Evolutionary conservation across 2,797 vertebrate genomes (phyloP).

Genomic region (Rhabdomys pumilio): DNA sequence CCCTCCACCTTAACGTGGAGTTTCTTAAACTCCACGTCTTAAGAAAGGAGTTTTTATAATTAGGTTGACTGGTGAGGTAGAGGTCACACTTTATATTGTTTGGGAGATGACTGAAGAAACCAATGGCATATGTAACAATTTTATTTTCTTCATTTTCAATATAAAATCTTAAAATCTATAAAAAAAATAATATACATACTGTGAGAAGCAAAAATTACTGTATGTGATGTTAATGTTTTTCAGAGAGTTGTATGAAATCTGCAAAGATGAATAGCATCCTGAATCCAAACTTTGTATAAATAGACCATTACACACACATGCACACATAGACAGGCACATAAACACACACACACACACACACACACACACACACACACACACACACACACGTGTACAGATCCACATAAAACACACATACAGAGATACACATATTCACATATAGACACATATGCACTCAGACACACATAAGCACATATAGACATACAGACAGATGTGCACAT

Average conservation of each 20-base stretch:
- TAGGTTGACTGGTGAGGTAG: constrained; percentile 40
- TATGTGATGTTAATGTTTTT: neutral
- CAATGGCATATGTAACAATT: neutral
- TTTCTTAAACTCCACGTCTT: too few species aligned
- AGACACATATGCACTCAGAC: neutral
- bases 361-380: neutral
- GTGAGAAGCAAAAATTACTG: neutral
- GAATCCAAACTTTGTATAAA: neutral
- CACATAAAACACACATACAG: neutral
- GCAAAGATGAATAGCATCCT: neutral
- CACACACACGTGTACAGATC: neutral
- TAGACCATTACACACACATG: neutral
- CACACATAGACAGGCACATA: neutral
- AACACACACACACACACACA: neutral
- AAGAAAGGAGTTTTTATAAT: constrained; percentile 51
- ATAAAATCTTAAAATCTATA: constrained; percentile 28
- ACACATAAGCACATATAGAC: neutral
- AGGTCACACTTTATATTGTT: constrained; percentile 55
- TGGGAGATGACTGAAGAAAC: constrained; percentile 42
- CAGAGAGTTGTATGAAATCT: neutral
- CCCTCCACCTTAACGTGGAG: too few species aligned
- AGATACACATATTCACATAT: neutral
- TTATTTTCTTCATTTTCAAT: constrained; percentile 57
- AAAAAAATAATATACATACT: neutral
- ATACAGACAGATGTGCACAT: neutral